Evolutionary conservation across 2,113 vertebrate genomes (phyloP).

Genomic region (Barbus barbus): DNA sequence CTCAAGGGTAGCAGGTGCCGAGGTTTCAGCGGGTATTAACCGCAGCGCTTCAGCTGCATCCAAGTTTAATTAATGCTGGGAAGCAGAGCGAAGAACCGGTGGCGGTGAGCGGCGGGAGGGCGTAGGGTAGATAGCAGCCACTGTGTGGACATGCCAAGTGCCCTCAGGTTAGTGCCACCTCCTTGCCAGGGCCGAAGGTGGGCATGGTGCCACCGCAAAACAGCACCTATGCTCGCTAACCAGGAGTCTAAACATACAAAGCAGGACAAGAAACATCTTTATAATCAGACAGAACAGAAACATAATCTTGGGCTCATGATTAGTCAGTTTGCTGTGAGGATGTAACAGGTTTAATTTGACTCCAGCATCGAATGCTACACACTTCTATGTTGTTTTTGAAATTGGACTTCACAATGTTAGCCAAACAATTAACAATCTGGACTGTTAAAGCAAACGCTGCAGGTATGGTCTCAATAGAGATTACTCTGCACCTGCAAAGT

Average conservation of each 20-base stretch:
- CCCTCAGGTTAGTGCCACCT: conserved; percentile 56
- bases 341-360: neutral
- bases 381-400: neutral
- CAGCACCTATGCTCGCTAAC: conserved; percentile 44
- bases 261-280: conserved; percentile 46
- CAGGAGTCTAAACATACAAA: conserved; percentile 21
- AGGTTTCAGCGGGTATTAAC: conserved; percentile 48
- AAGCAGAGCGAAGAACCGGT: conserved; percentile 50
- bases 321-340: neutral
- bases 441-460: neutral
- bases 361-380: neutral
- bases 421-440: neutral
- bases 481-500: neutral
- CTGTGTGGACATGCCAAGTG: conserved; percentile 56
- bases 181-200: conserved; percentile 17
- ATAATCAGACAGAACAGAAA: neutral
- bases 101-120: conserved; percentile 47
- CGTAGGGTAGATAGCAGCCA: conserved; percentile 57
- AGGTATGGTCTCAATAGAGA: neutral
- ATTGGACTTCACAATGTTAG: neutral
- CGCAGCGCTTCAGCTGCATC: conserved; percentile 44
- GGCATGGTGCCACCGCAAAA: neutral
- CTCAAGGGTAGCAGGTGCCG: neutral
- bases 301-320: neutral
- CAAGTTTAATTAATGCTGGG: conserved; percentile 68